Evolutionary conservation across 2,113 vertebrate species (phyloP), one percentile per base, ranked within the genome.

Genomic region (Rhineura floridana): DNA sequence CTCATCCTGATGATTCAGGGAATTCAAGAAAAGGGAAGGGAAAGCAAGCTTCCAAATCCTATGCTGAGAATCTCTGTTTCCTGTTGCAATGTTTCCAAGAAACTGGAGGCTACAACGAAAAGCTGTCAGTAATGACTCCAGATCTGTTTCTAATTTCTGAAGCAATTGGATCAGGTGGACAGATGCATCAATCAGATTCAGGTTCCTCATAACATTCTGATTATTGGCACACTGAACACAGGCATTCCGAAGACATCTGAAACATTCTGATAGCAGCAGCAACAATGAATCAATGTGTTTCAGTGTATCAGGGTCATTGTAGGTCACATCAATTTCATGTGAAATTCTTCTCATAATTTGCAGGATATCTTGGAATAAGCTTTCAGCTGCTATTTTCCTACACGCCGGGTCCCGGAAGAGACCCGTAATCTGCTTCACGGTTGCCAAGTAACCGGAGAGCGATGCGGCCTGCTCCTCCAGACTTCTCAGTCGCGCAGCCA

Each of bases 61-160:
- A 55, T 98, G 96, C 97, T 99, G 98, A 87, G 98, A 98, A 69
- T 95, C 96, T 90, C 95, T 96, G 86, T 99, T 99, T 94, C 98
- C 98, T 42, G 98, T 97, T 28, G 98, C 98, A 23, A 98, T 12
- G 78, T 99, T 99, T 94, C 98, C 99, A 73, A 99, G 97, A 95
- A 99, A 99, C 95, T 99, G 99, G 84, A 99, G 97, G 90, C 98
- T 98, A 93, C 98, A 99, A 80, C 98, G 97, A 86, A 99, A 96
- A 85, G 98, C 99, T 99, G n/a, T n/a, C n/a, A n/a, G n/a, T n/a
- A n/a, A n/a, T n/a, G n/a, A n/a, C n/a, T n/a, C n/a, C n/a, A n/a
- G n/a, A n/a, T n/a, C n/a, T n/a, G n/a, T n/a, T n/a, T n/a, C n/a
- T n/a, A n/a, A n/a, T n/a, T n/a, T n/a, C n/a, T n/a, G n/a, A n/a